Percentiles rank a stretch among this genome's conserved stretches.
These are phyloP conservation scores for Stomorhina lunata DNA, from an alignment of 2,888 invertebrate genomes.

Conservation along the genomic window DNA sequence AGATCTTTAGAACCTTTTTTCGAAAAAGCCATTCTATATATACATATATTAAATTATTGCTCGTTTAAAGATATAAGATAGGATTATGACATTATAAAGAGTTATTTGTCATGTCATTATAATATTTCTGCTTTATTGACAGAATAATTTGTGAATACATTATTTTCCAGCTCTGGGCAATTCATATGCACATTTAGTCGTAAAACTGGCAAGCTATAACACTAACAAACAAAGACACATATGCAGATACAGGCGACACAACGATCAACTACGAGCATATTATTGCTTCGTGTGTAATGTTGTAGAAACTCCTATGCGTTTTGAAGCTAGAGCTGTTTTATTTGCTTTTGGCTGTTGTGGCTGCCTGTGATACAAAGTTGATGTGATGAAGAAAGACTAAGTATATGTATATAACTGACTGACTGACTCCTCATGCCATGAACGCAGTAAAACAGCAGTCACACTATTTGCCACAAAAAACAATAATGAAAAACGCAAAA, in stretches of 20 bases:
- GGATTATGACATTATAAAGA: too few relatives aligned
- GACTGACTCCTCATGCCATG: constrained; percentile 37
- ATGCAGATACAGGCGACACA: constrained; percentile 41
- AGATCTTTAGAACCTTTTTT: too few relatives aligned
- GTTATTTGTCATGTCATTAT: too few relatives aligned
- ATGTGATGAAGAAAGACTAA: constrained; percentile 51
- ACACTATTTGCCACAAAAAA: constrained; percentile 49
- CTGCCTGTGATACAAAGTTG: constrained; percentile 29
- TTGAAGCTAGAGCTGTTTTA: background rate
- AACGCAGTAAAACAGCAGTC: constrained; percentile 49
- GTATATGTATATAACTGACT: too few relatives aligned
- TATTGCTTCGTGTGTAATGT: background rate
- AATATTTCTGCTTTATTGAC: too few relatives aligned
- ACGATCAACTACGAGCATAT: constrained; percentile 1
- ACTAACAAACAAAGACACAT: constrained; percentile 39
- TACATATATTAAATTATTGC: too few relatives aligned
- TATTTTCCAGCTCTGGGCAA: too few relatives aligned
- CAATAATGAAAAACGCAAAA: background rate
- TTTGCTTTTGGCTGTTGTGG: constrained; percentile 7
- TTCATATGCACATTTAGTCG: too few relatives aligned
- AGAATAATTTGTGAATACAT: too few relatives aligned
- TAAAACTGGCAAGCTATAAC: constrained; percentile 70
- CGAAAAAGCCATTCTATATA: too few relatives aligned
- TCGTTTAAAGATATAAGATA: too few relatives aligned
- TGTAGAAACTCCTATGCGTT: constrained; percentile 11